A percentile compares a stretch with the other conserved stretches of the same genome.
Conservation (phyloP, 2,888 invertebrate species). For the Euplagia quadripunctaria region DNA sequence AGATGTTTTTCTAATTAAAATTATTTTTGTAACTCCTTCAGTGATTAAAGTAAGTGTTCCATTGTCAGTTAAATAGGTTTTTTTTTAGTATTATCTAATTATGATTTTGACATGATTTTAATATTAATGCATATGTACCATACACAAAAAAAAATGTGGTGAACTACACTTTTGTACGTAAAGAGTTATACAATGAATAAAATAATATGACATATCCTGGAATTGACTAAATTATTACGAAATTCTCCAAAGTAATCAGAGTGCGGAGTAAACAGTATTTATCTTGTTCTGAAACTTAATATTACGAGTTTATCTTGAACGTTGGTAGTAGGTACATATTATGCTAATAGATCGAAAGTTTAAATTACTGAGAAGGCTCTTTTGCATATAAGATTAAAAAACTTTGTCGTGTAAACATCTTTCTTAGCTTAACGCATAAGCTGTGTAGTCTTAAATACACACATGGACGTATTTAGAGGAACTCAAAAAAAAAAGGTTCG, state of each 20-base stretch:
- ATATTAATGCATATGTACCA: too few species aligned
- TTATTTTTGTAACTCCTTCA: too few species aligned
- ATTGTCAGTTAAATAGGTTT: too few species aligned
- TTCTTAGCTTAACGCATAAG: not conserved
- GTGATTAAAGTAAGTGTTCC: too few species aligned
- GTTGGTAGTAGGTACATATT: not conserved
- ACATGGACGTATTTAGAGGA: too few species aligned
- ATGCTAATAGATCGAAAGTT: constrained; percentile 6
- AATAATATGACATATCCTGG: not conserved
- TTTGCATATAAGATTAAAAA: constrained; percentile 9
- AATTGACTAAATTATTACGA: not conserved
- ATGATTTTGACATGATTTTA: too few species aligned
- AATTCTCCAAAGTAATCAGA: constrained; percentile 6
- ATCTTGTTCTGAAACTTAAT: constrained; percentile 7
- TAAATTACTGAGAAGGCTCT: constrained; percentile 7
- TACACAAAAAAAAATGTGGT: too few species aligned
- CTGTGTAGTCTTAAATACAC: not conserved
- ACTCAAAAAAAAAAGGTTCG: too few species aligned
- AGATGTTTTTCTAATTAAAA: too few species aligned
- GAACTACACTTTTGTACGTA: too few species aligned
- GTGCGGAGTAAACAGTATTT: not conserved
- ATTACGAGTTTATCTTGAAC: constrained; percentile 9
- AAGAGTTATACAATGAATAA: not conserved
- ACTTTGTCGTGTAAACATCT: constrained; percentile 1
- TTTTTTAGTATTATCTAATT: too few species aligned